These are phyloP conservation scores for Dioctria rufipes DNA, from an alignment of 2,888 invertebrate species.

Conservation along the genomic window DNA sequence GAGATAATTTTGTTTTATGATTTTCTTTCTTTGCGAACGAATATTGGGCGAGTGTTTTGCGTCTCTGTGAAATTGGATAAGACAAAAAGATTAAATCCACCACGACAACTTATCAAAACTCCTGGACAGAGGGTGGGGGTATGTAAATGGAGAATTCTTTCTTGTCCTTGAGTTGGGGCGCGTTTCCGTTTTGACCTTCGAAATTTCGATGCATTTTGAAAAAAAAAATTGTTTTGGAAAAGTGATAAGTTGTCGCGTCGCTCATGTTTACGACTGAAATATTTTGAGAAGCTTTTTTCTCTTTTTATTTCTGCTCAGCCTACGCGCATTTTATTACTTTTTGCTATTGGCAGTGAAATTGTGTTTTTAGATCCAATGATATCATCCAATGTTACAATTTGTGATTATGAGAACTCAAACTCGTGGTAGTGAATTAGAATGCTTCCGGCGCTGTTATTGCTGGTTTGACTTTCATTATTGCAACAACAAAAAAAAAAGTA, in stretches of 20 bases:
- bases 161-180: not conserved
- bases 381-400: no score
- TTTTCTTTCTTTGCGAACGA: not conserved
- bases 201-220: not conserved
- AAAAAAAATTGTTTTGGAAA: no score
- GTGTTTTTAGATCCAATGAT: not conserved
- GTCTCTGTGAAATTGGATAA: conserved; percentile 8
- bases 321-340: not conserved
- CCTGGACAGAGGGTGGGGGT: no score
- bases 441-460: no score
- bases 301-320: not conserved
- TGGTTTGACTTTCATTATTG: no score
- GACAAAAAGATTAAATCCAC: not conserved
- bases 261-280: no score
- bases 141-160: no score
- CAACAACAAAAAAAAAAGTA: no score
- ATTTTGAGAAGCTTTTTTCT: no score
- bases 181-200: not conserved
- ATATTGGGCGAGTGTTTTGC: not conserved
- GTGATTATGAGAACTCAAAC: no score
- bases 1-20: conserved; percentile 27
- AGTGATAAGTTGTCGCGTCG: no score
- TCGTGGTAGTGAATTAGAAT: no score
- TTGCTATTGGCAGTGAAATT: not conserved
- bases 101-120: not conserved